These are phyloP conservation scores for Amazonetta brasiliensis DNA, from an alignment of 2,797 vertebrate species.

Conservation along the genomic window DNA sequence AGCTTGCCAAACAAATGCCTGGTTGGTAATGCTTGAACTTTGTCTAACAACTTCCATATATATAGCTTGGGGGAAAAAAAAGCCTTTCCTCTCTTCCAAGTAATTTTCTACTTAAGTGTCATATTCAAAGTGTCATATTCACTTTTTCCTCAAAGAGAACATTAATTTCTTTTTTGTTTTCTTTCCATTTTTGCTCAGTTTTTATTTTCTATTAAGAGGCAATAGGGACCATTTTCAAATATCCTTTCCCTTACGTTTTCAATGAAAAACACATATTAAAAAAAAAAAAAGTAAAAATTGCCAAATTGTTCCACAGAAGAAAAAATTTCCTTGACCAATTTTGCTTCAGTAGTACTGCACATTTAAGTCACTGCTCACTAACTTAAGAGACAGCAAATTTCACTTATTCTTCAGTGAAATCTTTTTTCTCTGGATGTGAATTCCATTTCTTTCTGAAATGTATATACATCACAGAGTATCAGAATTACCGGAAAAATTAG, in stretches of 20 bases:
- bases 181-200: not conserved
- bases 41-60: not conserved
- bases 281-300: not conserved
- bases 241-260: not conserved
- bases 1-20: not conserved
- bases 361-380: not conserved
- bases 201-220: not conserved
- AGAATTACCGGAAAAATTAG: not conserved
- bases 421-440: not conserved
- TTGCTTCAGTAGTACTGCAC: not conserved
- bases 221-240: not conserved
- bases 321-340: not conserved
- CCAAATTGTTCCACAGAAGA: not conserved
- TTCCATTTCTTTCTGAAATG: not conserved
- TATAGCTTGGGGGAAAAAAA: rapidly evolving
- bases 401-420: not conserved
- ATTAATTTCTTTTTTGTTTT: not conserved
- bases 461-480: not conserved
- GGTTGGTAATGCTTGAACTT: not conserved
- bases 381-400: not conserved
- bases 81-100: not conserved
- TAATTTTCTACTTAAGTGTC: not conserved
- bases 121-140: not conserved
- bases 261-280: not conserved
- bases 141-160: not conserved